Evolutionary conservation across 2,113 vertebrate genomes (phyloP).

Genomic region (Himantopus leucocephalus): DNA sequence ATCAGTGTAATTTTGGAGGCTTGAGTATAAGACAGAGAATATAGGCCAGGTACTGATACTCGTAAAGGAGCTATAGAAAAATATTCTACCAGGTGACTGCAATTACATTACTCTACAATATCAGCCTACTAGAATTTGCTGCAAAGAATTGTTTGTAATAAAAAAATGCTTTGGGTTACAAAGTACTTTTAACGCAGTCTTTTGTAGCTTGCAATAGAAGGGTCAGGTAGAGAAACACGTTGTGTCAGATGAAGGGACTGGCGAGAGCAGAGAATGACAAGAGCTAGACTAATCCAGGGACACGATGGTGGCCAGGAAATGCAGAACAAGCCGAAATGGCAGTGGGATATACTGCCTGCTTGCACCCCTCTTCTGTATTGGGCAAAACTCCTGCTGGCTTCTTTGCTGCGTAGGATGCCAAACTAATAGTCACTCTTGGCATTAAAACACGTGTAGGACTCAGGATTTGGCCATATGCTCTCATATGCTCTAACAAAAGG

Average conservation of each 20-base stretch:
- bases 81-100: neutral
- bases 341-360: neutral
- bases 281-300: neutral
- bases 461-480: conserved; percentile 16
- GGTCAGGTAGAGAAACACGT: fast-evolving
- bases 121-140: neutral
- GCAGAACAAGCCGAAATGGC: neutral
- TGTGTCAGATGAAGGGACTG: neutral
- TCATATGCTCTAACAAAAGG: conserved; percentile 38
- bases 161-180: neutral
- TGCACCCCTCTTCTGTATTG: neutral
- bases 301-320: neutral
- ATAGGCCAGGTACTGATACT: neutral
- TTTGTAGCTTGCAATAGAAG: neutral
- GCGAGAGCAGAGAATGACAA: neutral
- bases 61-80: neutral
- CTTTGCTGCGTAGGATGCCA: neutral
- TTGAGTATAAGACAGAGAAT: neutral
- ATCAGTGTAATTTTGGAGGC: conserved; percentile 15
- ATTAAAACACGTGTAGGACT: neutral
- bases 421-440: conserved; percentile 48
- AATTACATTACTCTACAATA: neutral
- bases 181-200: neutral
- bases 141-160: neutral
- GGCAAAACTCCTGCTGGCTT: conserved; percentile 30